Conservation (phyloP, 1,140 invertebrate species). For the Caenorhabditis brenneri region DNA sequence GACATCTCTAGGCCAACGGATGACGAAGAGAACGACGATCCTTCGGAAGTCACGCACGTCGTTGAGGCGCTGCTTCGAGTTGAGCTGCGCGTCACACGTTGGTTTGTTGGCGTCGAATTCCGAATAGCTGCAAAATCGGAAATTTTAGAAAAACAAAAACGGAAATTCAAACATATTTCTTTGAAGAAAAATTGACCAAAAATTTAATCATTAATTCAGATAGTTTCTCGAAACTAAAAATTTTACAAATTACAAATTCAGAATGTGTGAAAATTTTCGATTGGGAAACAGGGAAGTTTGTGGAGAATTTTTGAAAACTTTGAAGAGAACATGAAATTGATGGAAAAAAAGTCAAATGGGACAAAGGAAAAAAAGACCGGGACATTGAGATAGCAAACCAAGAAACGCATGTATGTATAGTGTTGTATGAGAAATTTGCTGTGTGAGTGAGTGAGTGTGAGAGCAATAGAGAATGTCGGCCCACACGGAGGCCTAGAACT, state of each 20-base stretch:
- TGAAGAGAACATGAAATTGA: background rate
- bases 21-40: background rate
- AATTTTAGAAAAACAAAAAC: no score
- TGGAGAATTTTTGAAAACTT: no score
- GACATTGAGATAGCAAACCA: slow-evolving; percentile 7
- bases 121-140: background rate
- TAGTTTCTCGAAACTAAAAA: no score
- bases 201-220: no score
- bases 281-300: no score
- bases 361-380: background rate
- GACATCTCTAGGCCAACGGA: slow-evolving; percentile 11
- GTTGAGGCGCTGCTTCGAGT: slow-evolving; percentile 11
- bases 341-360: background rate
- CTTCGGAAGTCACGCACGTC: slow-evolving; percentile 24
- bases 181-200: no score
- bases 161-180: no score
- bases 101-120: background rate
- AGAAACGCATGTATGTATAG: slow-evolving; percentile 15
- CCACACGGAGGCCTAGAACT: background rate
- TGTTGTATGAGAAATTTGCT: slow-evolving; percentile 37
- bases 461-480: slow-evolving; percentile 4
- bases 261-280: no score
- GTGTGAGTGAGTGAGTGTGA: background rate
- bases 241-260: background rate
- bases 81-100: slow-evolving; percentile 20